phyloP scores from a whole-genome alignment of 2,797 vertebrate species.

The Cyclopterus lumpus region DNA sequence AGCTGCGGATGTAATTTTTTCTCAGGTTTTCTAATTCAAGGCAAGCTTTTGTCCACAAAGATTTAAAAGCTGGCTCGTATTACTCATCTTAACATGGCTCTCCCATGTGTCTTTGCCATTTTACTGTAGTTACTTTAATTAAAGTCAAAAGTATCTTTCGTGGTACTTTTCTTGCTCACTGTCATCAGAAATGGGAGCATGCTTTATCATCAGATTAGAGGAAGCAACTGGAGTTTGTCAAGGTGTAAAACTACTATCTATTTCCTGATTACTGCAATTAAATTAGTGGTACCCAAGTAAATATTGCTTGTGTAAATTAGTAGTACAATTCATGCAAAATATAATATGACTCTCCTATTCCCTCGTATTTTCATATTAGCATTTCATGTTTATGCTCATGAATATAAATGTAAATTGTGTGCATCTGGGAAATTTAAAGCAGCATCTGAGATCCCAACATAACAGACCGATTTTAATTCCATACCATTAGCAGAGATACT shows the following conservation, averaged over 20 bases:
- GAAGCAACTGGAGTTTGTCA: slow-evolving; percentile 1
- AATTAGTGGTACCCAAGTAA: not conserved
- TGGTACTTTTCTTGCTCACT: slow-evolving; percentile 20
- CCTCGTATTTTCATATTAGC: not conserved
- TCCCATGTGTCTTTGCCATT: slow-evolving; percentile 60
- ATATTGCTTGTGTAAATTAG: not conserved
- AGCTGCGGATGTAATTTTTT: slow-evolving; percentile 50
- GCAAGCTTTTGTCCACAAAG: slow-evolving; percentile 40
- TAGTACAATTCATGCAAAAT: slow-evolving; percentile 5
- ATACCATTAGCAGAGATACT: slow-evolving; percentile 27
- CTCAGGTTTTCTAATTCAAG: slow-evolving; percentile 50
- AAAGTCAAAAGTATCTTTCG: slow-evolving; percentile 48
- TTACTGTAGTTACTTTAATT: slow-evolving; percentile 57
- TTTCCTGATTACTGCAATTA: slow-evolving; percentile 3
- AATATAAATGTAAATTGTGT: slow-evolving; percentile 12
- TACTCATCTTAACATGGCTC: slow-evolving; percentile 56
- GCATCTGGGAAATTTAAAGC: slow-evolving; percentile 22
- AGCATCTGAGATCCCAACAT: slow-evolving; percentile 15
- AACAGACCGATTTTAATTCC: slow-evolving; percentile 24
- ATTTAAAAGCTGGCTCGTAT: slow-evolving; percentile 57
- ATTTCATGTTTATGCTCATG: not conserved
- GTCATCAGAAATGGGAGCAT: slow-evolving; percentile 25
- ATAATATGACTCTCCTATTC: not conserved
- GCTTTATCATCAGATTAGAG: slow-evolving; percentile 12
- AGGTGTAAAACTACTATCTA: slow-evolving; percentile 13